Evolutionary conservation across 2,113 vertebrate species (phyloP).

Genomic region (Seriola aureovittata): DNA sequence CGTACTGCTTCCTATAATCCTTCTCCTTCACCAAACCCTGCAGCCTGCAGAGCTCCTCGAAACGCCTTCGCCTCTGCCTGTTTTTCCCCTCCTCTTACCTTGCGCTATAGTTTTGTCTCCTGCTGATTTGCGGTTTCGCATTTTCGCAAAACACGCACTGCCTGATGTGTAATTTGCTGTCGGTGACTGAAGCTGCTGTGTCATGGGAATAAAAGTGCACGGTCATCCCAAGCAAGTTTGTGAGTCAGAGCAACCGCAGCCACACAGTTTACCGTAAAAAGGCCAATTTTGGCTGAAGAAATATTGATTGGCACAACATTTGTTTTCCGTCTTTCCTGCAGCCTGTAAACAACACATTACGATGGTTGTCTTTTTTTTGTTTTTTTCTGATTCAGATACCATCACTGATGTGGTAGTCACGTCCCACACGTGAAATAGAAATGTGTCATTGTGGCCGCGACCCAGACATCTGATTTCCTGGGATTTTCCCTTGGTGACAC

Average conservation of each 20-base stretch:
- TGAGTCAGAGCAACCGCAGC: conserved; percentile 64
- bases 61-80: conserved; percentile 11
- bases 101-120: conserved; percentile 13
- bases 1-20: conserved; percentile 50
- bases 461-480: conserved; percentile 4
- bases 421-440: conserved; percentile 25
- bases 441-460: conserved; percentile 8
- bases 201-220: conserved; percentile 63
- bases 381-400: background rate
- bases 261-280: conserved; percentile 66
- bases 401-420: conserved; percentile 30
- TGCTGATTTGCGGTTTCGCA: conserved; percentile 43
- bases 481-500: conserved; percentile 56
- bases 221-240: conserved; percentile 61
- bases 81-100: conserved; percentile 10
- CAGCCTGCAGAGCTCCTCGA: conserved; percentile 36
- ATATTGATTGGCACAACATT: conserved; percentile 21
- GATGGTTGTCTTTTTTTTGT: background rate
- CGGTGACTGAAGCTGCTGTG: conserved; percentile 36
- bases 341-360: conserved; percentile 19
- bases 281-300: conserved; percentile 7
- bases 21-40: conserved; percentile 37
- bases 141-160: conserved; percentile 53
- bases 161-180: conserved; percentile 52
- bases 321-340: conserved; percentile 15